Conservation (phyloP, 2,113 vertebrate genomes). For the Macroglossus sobrinus region DNA sequence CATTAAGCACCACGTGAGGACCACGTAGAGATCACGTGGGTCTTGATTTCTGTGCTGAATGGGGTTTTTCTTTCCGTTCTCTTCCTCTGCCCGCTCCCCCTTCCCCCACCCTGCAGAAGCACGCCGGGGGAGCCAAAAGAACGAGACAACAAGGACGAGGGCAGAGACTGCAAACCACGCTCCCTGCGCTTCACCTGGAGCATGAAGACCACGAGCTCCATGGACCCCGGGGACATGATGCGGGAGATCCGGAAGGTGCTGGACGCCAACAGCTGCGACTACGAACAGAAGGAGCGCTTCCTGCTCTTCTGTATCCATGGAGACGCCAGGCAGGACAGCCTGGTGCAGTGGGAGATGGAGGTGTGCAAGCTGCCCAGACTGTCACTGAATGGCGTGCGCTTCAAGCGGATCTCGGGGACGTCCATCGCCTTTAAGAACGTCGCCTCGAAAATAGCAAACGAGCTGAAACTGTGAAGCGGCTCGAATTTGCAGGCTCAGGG, state of each 20-base stretch:
- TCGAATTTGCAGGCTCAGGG: constrained; percentile 83
- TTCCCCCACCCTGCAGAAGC: constrained; percentile 89
- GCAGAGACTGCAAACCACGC: constrained; percentile 94
- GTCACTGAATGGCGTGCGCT: constrained; percentile 96
- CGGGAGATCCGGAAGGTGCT: constrained; percentile 96
- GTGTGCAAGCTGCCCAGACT: constrained; percentile 96
- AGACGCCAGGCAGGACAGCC: constrained; percentile 94
- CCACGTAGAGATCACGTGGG: not conserved
- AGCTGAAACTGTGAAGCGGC: constrained; percentile 95
- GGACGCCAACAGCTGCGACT: constrained; percentile 98
- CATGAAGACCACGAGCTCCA: constrained; percentile 99
- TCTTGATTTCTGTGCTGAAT: constrained; percentile 1
- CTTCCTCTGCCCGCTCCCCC: constrained; percentile 3
- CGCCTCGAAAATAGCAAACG: constrained; percentile 98
- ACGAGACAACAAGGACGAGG: constrained; percentile 91
- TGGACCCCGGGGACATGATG: constrained; percentile 99
- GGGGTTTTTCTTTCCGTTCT: not conserved
- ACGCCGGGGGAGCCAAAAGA: constrained; percentile 89
- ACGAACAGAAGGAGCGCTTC: constrained; percentile 97
- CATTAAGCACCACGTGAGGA: not conserved
- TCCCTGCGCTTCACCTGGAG: constrained; percentile 98
- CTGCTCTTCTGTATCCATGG: constrained; percentile 98
- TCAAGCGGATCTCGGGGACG: constrained; percentile 98
- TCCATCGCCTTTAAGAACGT: constrained; percentile 99
- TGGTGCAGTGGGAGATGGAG: constrained; percentile 99